phyloP scores from a whole-genome alignment of 2,113 vertebrate species.

The Podilymbus podiceps region DNA sequence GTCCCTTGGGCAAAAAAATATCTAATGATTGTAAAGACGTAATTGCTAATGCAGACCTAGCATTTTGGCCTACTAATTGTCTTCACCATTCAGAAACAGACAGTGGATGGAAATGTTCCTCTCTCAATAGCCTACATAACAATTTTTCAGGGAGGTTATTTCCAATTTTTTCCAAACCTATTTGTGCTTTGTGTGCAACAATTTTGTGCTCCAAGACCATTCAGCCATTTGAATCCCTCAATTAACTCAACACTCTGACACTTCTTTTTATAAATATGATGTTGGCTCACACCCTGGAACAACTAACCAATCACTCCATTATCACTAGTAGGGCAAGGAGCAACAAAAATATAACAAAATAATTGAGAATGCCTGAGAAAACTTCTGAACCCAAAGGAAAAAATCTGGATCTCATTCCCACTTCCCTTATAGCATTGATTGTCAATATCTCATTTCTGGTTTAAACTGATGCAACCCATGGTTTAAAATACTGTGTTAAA shows the following conservation, averaged over 20 bases:
- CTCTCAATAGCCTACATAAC: not conserved
- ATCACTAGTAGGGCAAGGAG: constrained; percentile 31
- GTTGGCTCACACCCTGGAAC: not conserved
- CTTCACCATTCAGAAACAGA: not conserved
- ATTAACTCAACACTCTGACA: constrained; percentile 18
- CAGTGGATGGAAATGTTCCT: not conserved
- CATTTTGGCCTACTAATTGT: constrained; percentile 25
- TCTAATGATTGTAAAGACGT: not conserved
- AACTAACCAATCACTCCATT: constrained; percentile 20
- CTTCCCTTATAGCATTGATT: not conserved
- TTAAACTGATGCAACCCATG: not conserved
- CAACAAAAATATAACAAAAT: constrained; percentile 10
- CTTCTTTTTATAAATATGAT: constrained; percentile 12
- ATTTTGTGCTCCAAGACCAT: constrained; percentile 28
- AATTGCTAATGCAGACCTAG: constrained; percentile 25
- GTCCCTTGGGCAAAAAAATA: not conserved
- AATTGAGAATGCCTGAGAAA: constrained; percentile 18
- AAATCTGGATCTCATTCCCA: not conserved
- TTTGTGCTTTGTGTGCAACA: constrained; percentile 15
- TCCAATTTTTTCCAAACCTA: not conserved
- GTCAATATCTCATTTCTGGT: not conserved
- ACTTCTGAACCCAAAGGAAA: not conserved
- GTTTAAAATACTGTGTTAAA: not conserved
- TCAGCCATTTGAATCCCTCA: not conserved
- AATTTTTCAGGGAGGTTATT: not conserved